These are phyloP conservation scores for Phaonia tiefii DNA, from an alignment of 2,888 invertebrate species.

Conservation along the genomic window DNA sequence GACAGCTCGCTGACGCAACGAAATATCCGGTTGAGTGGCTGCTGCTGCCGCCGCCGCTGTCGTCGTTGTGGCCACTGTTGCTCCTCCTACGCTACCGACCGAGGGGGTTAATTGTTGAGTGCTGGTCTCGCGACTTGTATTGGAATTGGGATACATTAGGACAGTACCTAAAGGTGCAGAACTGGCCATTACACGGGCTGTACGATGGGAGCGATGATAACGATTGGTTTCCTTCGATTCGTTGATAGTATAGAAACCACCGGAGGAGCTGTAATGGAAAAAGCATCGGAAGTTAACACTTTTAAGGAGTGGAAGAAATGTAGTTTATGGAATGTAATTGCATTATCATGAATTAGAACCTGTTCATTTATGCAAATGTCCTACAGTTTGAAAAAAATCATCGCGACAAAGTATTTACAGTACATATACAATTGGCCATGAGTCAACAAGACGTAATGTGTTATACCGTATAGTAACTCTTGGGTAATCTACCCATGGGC, in stretches of 20 bases:
- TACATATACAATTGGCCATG: too few species aligned
- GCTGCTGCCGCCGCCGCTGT: slow-evolving; percentile 64
- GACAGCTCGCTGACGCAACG: slow-evolving; percentile 80
- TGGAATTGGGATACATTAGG: slow-evolving; percentile 77
- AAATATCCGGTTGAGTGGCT: slow-evolving; percentile 76
- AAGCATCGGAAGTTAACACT: too few species aligned
- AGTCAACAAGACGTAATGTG: too few species aligned
- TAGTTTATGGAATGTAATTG: slow-evolving; percentile 17
- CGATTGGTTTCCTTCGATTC: slow-evolving; percentile 68
- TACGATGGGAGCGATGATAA: slow-evolving; percentile 68
- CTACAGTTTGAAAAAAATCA: too few species aligned
- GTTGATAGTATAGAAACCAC: slow-evolving; percentile 77
- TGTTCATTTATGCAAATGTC: slow-evolving; percentile 50
- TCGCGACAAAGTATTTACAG: too few species aligned
- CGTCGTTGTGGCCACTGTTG: slow-evolving; percentile 62
- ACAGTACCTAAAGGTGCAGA: slow-evolving; percentile 79
- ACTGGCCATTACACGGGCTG: slow-evolving; percentile 74
- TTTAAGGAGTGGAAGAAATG: too few species aligned
- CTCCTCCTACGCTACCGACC: neutral
- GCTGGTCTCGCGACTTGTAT: slow-evolving; percentile 65
- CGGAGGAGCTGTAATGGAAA: slow-evolving; percentile 72
- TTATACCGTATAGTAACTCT: too few species aligned
- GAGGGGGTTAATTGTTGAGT: neutral
- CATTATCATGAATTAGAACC: slow-evolving; percentile 37
- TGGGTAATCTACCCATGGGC: too few species aligned